A percentile compares a stretch with the other conserved stretches of the same genome.
phyloP scores from a whole-genome alignment of 2,113 vertebrate species.

The Coryphaenoides rupestris region DNA sequence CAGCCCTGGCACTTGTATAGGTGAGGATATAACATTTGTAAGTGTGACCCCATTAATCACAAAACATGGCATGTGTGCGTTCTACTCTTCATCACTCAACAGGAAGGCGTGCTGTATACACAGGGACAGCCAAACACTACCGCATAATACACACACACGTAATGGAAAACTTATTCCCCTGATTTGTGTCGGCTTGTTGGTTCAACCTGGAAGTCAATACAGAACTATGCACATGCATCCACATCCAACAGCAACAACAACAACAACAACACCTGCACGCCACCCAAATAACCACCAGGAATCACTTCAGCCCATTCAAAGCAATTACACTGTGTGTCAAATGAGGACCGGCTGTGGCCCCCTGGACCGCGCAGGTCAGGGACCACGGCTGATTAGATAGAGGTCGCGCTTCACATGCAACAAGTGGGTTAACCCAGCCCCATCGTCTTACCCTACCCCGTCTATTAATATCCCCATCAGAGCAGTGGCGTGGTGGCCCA shows the following conservation, averaged over 20 bases:
- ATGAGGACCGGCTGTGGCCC: not conserved
- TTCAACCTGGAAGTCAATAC: no score
- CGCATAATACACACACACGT: no score
- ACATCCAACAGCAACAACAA: not conserved
- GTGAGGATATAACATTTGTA: no score
- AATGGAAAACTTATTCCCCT: no score
- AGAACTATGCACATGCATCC: not conserved
- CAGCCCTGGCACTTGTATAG: no score
- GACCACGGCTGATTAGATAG: not conserved
- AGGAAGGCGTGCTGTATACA: no score
- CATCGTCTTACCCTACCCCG: not conserved
- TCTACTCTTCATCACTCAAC: no score
- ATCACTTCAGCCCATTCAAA: not conserved
- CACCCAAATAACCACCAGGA: not conserved
- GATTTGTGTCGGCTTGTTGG: no score
- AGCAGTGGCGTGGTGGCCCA: not conserved
- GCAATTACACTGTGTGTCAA: not conserved
- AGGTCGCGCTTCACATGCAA: not conserved
- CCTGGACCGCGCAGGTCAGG: not conserved
- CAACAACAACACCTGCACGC: not conserved
- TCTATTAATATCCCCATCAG: conserved; percentile 19
- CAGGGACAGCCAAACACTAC: no score
- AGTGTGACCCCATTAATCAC: no score
- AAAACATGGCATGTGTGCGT: no score
- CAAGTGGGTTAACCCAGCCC: not conserved